Conservation (phyloP, 1,140 invertebrate genomes). For the Reticulitermes speratus region DNA sequence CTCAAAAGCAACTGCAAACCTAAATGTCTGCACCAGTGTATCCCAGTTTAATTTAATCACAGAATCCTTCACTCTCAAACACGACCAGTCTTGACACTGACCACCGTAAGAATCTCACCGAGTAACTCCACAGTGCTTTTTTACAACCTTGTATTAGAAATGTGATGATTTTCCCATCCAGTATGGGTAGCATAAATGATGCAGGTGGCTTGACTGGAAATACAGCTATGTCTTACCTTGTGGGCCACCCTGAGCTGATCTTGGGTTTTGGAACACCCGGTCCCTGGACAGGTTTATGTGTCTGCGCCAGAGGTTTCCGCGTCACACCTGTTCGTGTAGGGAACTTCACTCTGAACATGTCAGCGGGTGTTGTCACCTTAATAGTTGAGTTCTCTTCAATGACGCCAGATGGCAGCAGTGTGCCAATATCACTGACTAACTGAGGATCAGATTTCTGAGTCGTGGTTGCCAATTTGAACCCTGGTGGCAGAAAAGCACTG, state of each 20-base stretch:
- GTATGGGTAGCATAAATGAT: too few relatives aligned
- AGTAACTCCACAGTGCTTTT: too few relatives aligned
- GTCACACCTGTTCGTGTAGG: conserved; percentile 73
- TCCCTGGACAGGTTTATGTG: background rate
- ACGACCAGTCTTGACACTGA: too few relatives aligned
- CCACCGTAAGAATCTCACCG: too few relatives aligned
- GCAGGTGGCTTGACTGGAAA: too few relatives aligned
- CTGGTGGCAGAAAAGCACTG: conserved; percentile 59
- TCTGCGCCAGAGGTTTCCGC: conserved; percentile 51
- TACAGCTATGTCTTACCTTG: conserved; percentile 54
- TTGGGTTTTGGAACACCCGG: conserved; percentile 55
- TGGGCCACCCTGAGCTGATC: conserved; percentile 69
- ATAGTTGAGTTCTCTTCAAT: conserved; percentile 46
- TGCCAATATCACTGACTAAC: conserved; percentile 52
- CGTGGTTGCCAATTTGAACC: conserved; percentile 51
- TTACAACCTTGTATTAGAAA: too few relatives aligned
- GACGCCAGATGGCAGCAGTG: conserved; percentile 60
- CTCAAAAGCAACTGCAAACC: too few relatives aligned
- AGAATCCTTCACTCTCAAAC: too few relatives aligned
- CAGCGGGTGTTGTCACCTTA: conserved; percentile 44
- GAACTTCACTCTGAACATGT: conserved; percentile 70
- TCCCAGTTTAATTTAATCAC: too few relatives aligned
- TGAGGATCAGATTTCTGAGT: conserved; percentile 41
- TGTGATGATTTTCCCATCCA: too few relatives aligned
- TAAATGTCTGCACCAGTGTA: too few relatives aligned